Base-by-base conservation (phyloP, 1,140 invertebrate species). In the Drosophila yakuba region DNA sequence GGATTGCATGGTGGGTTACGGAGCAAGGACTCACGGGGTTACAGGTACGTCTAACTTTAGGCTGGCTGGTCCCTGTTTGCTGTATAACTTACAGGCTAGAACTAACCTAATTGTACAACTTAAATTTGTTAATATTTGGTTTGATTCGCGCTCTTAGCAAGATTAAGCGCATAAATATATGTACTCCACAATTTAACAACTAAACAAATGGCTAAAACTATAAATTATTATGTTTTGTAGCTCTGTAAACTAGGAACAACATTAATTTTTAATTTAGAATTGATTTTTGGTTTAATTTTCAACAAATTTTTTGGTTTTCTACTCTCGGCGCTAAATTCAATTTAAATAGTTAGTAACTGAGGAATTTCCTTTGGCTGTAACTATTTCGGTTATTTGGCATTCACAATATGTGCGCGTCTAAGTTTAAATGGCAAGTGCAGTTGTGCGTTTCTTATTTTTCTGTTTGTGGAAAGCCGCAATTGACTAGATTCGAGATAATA, bases 401-500 rank as follows among this genome's bases (percentile, higher is more conserved):
- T 83, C 56, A 83, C 60, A 73, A 58, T 72, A 58, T 72, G 44
- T 77, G 28, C 59, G 14, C 59, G 20, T 58, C 25, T 62, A 66
- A 47, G 23, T 25, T 45, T 74, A 52, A 54, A 74, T 74, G 72
- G 72, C 72, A 74, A 74, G 60, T 77, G 55, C 66, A 41, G 52
- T 51, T 41, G 28, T 39, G 20, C 32, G 20, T 38, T 35, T 68
- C 23, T 35, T 60, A n/a, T 43, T 50, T 35, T 62, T 25, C 55
- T 50, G 38, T 23, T 52, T 52, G 59, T 61, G 58, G 47, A 75
- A 67, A 67, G 72, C 77, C 51, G 77, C 58, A 60, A 56, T 79
- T 84, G 80, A 84, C 80, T 84, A 84, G 80, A 84, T 84, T 77
- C 44, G 66, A 64, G 61, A 79, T 77, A 57, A 58, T 43, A 48